Evolutionary conservation across 2,113 vertebrate species (phyloP).

Genomic region (Clupea harengus): DNA sequence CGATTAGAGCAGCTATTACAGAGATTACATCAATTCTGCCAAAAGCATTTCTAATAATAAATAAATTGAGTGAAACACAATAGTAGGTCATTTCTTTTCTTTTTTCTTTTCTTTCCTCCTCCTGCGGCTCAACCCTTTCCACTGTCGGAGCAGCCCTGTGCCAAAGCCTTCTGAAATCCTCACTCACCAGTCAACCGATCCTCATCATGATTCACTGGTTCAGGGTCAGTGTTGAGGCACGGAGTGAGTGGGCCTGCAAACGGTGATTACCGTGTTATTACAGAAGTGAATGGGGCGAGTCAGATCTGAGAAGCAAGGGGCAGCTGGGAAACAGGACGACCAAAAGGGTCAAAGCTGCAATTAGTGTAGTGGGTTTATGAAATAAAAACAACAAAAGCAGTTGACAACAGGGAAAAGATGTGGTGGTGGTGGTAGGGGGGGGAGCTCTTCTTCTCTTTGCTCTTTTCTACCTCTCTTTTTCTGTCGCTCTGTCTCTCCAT

Average conservation of each 20-base stretch:
- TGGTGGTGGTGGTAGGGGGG: too few relatives aligned
- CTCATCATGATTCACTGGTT: not conserved
- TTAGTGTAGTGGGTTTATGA: not conserved
- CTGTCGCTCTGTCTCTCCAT: too few relatives aligned
- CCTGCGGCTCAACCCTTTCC: conserved; percentile 26
- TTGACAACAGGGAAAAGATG: not conserved
- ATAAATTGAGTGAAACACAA: conserved; percentile 58
- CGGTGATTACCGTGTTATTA: not conserved
- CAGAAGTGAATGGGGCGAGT: not conserved
- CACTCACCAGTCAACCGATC: not conserved
- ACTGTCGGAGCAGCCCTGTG: not conserved
- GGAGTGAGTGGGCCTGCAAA: not conserved
- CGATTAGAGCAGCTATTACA: conserved; percentile 53
- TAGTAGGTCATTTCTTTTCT: conserved; percentile 62
- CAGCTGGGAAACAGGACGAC: not conserved
- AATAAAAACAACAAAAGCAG: not conserved
- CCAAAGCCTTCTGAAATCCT: not conserved
- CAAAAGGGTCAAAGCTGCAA: not conserved
- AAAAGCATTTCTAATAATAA: conserved; percentile 59
- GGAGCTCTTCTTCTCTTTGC: not conserved
- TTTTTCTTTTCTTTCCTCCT: conserved; percentile 43
- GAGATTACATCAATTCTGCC: conserved; percentile 59
- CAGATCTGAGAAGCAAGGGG: not conserved
- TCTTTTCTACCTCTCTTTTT: not conserved
- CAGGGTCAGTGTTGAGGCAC: not conserved